These are phyloP conservation scores for Epiblema foenella DNA, from an alignment of 2,888 invertebrate genomes.

Conservation along the genomic window DNA sequence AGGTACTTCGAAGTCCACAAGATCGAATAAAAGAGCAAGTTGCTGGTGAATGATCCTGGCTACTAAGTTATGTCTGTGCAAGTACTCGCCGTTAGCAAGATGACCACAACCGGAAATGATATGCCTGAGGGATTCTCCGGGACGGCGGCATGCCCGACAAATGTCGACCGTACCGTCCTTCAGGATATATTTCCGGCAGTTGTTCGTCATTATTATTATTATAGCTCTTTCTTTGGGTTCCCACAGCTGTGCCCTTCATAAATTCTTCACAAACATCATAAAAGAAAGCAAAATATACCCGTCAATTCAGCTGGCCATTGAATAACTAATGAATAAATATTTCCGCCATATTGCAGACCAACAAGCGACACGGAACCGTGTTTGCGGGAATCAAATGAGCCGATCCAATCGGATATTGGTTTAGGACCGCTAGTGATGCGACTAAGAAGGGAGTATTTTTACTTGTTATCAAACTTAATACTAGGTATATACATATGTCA, in stretches of 20 bases:
- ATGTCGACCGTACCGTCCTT: too few species aligned
- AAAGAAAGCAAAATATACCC: slow-evolving; percentile 27
- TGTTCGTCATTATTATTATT: too few species aligned
- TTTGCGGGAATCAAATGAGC: slow-evolving; percentile 52
- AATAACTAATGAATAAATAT: slow-evolving; percentile 43
- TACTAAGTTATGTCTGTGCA: too few species aligned
- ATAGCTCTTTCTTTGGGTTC: too few species aligned
- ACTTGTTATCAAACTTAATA: slow-evolving; percentile 8
- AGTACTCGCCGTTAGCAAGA: too few species aligned
- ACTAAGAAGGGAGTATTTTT: neutral
- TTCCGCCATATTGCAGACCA: slow-evolving; percentile 38
- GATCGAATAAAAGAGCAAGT: too few species aligned
- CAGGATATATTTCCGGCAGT: too few species aligned
- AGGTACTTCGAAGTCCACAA: too few species aligned
- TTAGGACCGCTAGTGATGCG: slow-evolving; percentile 52
- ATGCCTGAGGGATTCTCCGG: too few species aligned
- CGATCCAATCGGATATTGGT: slow-evolving; percentile 58
- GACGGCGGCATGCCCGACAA: too few species aligned
- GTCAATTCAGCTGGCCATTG: slow-evolving; percentile 22
- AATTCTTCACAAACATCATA: slow-evolving; percentile 22
- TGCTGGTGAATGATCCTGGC: too few species aligned
- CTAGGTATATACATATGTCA: neutral
- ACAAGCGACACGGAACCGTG: slow-evolving; percentile 24
- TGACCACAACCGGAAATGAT: too few species aligned
- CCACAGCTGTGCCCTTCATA: slow-evolving; percentile 1